These are phyloP conservation scores for Telmatherina bonti DNA, from an alignment of 2,797 vertebrate genomes.

Conservation along the genomic window DNA sequence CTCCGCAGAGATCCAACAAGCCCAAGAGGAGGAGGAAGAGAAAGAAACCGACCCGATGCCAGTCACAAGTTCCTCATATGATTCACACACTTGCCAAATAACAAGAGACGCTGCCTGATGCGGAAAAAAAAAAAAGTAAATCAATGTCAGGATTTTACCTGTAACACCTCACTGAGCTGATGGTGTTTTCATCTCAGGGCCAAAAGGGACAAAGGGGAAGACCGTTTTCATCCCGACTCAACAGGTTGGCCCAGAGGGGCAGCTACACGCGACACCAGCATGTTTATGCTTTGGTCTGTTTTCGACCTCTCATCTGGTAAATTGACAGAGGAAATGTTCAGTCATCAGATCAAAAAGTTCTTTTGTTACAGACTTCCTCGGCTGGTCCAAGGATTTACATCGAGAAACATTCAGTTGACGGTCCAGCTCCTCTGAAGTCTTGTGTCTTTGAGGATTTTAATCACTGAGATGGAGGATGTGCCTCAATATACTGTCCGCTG, in stretches of 20 bases:
- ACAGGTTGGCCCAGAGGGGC: not conserved
- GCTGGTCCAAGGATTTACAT: conserved; percentile 10
- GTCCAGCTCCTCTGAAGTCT: not conserved
- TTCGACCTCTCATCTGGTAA: not conserved
- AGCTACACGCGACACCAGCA: not conserved
- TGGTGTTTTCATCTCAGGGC: not conserved
- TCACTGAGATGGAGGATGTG: not conserved
- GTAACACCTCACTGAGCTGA: not conserved
- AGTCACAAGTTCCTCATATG: conserved; percentile 39
- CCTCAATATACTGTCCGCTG: not conserved
- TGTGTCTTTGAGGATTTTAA: conserved; percentile 2
- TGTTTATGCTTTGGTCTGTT: not conserved
- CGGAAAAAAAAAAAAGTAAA: not conserved
- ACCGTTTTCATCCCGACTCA: not conserved
- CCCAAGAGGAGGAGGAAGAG: conserved; percentile 30
- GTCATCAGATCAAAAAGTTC: not conserved
- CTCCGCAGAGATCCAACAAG: conserved; percentile 65
- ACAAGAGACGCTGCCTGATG: conserved; percentile 25
- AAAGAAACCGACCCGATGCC: conserved; percentile 19
- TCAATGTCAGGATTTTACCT: not conserved
- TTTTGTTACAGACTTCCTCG: not conserved
- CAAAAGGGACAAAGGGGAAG: not conserved
- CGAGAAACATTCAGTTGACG: not conserved
- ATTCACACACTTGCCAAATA: conserved; percentile 20
- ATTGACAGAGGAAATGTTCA: not conserved